A percentile compares a stretch with the other conserved stretches of the same genome.
phyloP scores from a whole-genome alignment of 2,113 vertebrate species.

The Pavo muticus region DNA sequence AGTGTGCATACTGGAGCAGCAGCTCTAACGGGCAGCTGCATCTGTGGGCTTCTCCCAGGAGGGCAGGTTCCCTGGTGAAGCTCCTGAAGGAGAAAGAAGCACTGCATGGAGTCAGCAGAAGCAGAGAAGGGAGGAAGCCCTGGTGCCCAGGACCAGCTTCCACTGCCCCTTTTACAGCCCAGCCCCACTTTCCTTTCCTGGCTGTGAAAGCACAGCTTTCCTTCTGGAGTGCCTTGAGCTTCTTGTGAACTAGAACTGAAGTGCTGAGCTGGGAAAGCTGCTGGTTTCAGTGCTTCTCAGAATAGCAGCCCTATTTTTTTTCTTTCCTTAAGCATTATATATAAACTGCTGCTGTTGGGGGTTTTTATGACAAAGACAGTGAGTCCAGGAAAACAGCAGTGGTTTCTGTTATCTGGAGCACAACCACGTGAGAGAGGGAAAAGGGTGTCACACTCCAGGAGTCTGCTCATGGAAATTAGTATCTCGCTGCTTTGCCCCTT shows the following conservation, averaged over 20 bases:
- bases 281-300: slow-evolving; percentile 22
- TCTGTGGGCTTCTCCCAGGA: background rate
- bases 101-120: background rate
- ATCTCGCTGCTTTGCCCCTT: slow-evolving; percentile 28
- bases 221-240: background rate
- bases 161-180: background rate
- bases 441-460: slow-evolving; percentile 21
- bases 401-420: slow-evolving; percentile 68
- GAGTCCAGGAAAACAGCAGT: slow-evolving; percentile 61
- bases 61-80: background rate
- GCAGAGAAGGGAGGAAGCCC: background rate
- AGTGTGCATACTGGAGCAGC: background rate
- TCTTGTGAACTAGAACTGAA: background rate
- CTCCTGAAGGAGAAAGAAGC: background rate
- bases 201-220: background rate
- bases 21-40: background rate
- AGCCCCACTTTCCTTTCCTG: background rate
- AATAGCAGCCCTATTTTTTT: slow-evolving; percentile 21
- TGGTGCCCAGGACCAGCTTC: background rate
- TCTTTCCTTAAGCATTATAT: slow-evolving; percentile 33
- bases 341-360: slow-evolving; percentile 53
- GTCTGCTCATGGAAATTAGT: slow-evolving; percentile 47
- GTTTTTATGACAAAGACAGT: slow-evolving; percentile 39
- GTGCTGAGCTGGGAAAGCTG: background rate
- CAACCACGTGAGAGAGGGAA: slow-evolving; percentile 37